Evolutionary conservation across 2,797 vertebrate genomes (phyloP), one percentile per base, ranked within the genome.

Genomic region (Gymnothorax javanicus): DNA sequence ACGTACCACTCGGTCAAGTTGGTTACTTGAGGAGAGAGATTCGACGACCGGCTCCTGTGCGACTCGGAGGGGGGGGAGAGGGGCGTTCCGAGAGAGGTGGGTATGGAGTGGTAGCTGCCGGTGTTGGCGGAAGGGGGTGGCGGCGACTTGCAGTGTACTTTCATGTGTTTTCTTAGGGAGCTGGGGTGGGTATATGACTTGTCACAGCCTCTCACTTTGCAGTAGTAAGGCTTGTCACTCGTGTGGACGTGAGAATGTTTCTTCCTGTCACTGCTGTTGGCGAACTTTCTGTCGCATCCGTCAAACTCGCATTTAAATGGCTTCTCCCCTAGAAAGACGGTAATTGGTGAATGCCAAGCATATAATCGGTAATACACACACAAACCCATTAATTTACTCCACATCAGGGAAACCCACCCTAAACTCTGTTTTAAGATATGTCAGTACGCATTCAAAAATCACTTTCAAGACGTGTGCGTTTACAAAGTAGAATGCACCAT

Each of bases 1-100:
- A 99, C 98, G 52, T 99, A 99, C 98, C 98, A 99, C 96, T 99
- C 98, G 88, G 97, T 99, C 93, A 99, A 97, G 95, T 99, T 98
- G 94, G 98, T 98, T 92, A 99, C 98, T 93, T 98, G 98, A 93
- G 98, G 97, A 87, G 98, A 99, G 20, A 99, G 96, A 93, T 96
- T 97, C 64, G 96, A 88, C 0, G 96, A 93, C 83, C 96, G 97
- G 92, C 93, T 97, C 91, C 97, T 94, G 91, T 96, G 95, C 77
- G 95, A 89, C 85, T 98, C 97, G 33, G 96, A 91, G 88, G 91
- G 89, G 8, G 97, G 96, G 33, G 97, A 97, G 1, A 98, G 94
- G 2, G 96, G 94, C 85, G 96, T 97, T 20, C 96, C 97, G 64
- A 97, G 92, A 17, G 96, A 92, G 90, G 96, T 97, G 0, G 95